Conservation (phyloP, 2,113 vertebrate species). For the Melanotaenia duboulayi region DNA sequence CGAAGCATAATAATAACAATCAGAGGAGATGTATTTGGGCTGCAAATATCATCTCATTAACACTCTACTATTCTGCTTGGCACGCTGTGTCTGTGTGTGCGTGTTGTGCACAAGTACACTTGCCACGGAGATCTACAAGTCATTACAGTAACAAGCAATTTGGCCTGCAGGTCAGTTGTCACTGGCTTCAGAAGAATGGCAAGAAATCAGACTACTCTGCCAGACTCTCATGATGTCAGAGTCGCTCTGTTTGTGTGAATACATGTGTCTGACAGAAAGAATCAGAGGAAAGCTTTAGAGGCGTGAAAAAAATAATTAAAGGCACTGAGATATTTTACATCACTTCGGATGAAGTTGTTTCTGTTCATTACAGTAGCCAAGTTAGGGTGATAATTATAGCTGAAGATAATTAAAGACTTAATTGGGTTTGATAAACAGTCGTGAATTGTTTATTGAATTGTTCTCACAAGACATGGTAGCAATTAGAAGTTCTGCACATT, state of each 20-base stretch:
- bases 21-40: constrained; percentile 56
- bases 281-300: constrained; percentile 24
- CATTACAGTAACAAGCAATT: constrained; percentile 73
- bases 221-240: constrained; percentile 35
- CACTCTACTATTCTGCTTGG: constrained; percentile 51
- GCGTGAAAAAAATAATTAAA: constrained; percentile 16
- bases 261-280: constrained; percentile 27
- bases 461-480: constrained; percentile 49
- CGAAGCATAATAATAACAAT: constrained; percentile 60
- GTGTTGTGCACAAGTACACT: constrained; percentile 16
- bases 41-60: constrained; percentile 73
- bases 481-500: constrained; percentile 64
- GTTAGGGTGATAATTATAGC: constrained; percentile 62
- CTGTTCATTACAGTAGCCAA: constrained; percentile 54
- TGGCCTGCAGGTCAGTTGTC: constrained; percentile 68
- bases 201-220: constrained; percentile 33
- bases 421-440: constrained; percentile 73
- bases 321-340: constrained; percentile 13
- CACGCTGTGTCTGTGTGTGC: constrained; percentile 2
- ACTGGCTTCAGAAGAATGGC: constrained; percentile 57
- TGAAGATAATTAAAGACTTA: constrained; percentile 65
- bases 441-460: constrained; percentile 68
- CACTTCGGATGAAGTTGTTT: constrained; percentile 53
- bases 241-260: constrained; percentile 27
- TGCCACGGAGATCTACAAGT: constrained; percentile 59